Evolutionary conservation across 2,797 vertebrate species (phyloP), one percentile per base, ranked within the genome.

Genomic region (Amphiprion clarkii): DNA sequence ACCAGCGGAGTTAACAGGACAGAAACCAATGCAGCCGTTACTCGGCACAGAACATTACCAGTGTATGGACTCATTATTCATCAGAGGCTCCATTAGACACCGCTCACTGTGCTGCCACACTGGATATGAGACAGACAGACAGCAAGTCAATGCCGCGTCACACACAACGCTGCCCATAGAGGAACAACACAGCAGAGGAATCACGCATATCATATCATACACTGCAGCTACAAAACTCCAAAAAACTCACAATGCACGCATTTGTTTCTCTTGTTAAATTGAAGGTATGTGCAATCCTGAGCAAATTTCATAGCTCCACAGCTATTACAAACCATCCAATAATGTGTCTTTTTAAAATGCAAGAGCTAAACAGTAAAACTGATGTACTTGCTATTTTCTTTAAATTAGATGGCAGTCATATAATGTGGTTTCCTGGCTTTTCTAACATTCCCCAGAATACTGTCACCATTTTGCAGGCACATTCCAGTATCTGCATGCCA

Each of bases 51-150:
- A 93, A 94, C 94, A 94, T 94, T 94, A 94, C 92, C 92, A 92
- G 91, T 91, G 94, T 94, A 94, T 92, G 90, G 91, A 89, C 92
- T 94, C 94, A 93, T 94, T 93, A 94, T 92, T 94, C 93, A 94
- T 93, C 92, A 93, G 90, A 90, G 87, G 92, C 91, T 91, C 93
- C 92, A 93, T 94, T 93, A 94, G 94, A 93, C 90, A 94, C 89
- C 72, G 82, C 89, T 92, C 93, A 89, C 87, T 85, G 87, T 81
- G 52, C 84, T 70, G 86, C 88, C 85, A 81, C 74, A 27, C 86
- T 84, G 88, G 81, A 88, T 88, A 79, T 67, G 81, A 91, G 87
- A 79, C 81, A 78, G 84, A 83, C 78, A 82, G 83, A 81, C 84
- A 78, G 82, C 77, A 70, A 88, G 88, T 85, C 83, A 70, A 77